Evolutionary conservation across 2,888 invertebrate species (phyloP), one percentile per base, ranked within the genome.

Genomic region (Ditula angustiorana): DNA sequence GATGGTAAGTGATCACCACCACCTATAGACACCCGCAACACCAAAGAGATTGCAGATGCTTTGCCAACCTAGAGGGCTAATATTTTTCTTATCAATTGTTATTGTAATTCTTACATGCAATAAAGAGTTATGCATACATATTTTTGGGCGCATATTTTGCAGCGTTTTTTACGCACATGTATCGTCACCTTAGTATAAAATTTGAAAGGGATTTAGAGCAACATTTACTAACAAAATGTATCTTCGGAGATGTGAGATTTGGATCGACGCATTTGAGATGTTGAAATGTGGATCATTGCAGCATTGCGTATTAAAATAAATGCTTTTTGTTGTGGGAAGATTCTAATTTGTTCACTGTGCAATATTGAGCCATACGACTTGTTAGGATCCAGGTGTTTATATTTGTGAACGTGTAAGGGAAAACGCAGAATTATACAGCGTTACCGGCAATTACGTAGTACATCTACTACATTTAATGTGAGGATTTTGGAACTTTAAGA

Each of bases 201-300:
- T 63, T 62, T 44, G 63, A 63, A 63, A 63, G 63, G 63, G 57
- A 50, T 44, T 24, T 21, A 19, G 56, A 53, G 33, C 53, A 53
- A 5, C 19, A 5, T 24, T 50, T 37, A 41, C 28, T 21, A 60
- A 50, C 35, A 7, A 26, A 47, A 47, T 37, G 47, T 63, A 58
- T 63, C 62, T 30, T 56, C 56, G 23, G 30, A 10, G 7, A n/a
- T 26, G 28, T 24, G 21, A 10, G 23, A 57, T 57, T 50, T 33
- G 35, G 50, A 57, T 58, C n/a, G n/a, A n/a, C 63, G 57, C 24
- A 28, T 37, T 13, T 55, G 21, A n/a, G 30, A 44, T 44, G 63
- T 57, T 63, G 62, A 57, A 63, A 63, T 10, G 13, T 41, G 37
- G n/a, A 41, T 58, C 44, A 52, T 52, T 63, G 44, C 49, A 37